Evolutionary conservation across 2,888 invertebrate genomes (phyloP), one percentile per base, ranked within the genome.

Genomic region (Orthonychiurus folsomi): DNA sequence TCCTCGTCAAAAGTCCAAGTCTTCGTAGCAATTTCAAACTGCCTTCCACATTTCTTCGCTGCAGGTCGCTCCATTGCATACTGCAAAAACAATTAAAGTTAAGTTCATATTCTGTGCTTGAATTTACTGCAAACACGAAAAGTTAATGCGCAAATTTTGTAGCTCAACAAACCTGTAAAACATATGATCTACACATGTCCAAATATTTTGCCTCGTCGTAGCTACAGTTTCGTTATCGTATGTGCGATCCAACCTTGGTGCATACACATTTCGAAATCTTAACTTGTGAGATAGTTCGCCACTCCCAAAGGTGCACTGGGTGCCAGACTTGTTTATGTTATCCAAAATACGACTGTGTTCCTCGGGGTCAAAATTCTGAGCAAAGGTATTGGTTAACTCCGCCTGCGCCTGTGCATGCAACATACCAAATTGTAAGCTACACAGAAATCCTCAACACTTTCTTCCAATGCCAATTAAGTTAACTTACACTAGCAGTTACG

Each of bases 141-240:
- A 12, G 25, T 52, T 37, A 15, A 3, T 23, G 21, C 37, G 25
- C 26, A 25, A 15, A 2, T 2, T 28, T 3, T 26, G 28, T 1
- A 76, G 69, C 64, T 78, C n/a, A n/a, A n/a, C n/a, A n/a, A n/a
- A 85, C 83, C 85, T 85, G 72, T 88, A 92, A 77, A 93, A 92
- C 65, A 96, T 92, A 75, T 93, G 94, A 78, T 96, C 95, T 0
- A 95, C 93, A 0, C 85, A 87, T 60, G 85, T 78, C 87, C 89
- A 89, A 55, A 78, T 75, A 58, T 84, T 79, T 74, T 93, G 93
- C 76, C 81, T 83, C 0, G 93, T 91, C 3, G 92, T 88, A 0
- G 85, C 88, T 74, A 86, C 86, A 0, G 61, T 63, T 55, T 78
- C 76, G 21, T 78, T 75, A 0, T 72, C 62, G 66, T 69, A 52